Evolutionary conservation across 2,113 vertebrate species (phyloP), one percentile per base, ranked within the genome.

Genomic region (Bagarius yarrelli): DNA sequence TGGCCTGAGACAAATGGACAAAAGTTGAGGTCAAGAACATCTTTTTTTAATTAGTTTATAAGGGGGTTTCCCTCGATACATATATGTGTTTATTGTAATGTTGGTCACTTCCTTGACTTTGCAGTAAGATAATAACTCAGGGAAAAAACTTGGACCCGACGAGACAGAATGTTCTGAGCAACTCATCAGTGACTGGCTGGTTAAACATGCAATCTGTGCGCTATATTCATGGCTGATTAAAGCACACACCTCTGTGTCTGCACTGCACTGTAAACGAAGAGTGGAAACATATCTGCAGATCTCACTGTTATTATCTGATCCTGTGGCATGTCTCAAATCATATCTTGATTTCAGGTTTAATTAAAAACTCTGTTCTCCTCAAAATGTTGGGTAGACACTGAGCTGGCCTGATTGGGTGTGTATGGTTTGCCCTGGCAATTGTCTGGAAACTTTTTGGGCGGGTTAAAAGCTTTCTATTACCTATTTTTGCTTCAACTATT

Each of bases 401-500:
- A 83, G 85, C 87, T 85, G 80, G 82, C 87, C 63, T 25, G 9
- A 25, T 13, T 13, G 64, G 32, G 23, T 44, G 86, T 21, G 19
- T 66, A 76, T 25, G 14, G 76, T 80, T 82, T 73, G 83, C 80
- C 82, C 83, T 83, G 80, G 81, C 82, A 85, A 88, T 90, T 83
- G 78, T 89, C 88, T 84, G 84, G 91, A 88, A 92, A 92, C 91
- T 92, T 90, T 90, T 92, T 91, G 88, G 87, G 88, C 89, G 89
- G 91, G 91, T 92, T 92, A 91, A 89, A 90, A 89, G 89, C 87
- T 85, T 88, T 91, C 88, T 85, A 90, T 92, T 92, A 91, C 88
- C 86, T 88, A 87, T 85, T 85, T 81, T 75, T n/a, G n/a, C n/a
- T n/a, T n/a, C n/a, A n/a, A n/a, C n/a, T n/a, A n/a, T n/a, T n/a